Conservation (phyloP, 2,797 vertebrate genomes). For the Astyanax mexicanus region DNA sequence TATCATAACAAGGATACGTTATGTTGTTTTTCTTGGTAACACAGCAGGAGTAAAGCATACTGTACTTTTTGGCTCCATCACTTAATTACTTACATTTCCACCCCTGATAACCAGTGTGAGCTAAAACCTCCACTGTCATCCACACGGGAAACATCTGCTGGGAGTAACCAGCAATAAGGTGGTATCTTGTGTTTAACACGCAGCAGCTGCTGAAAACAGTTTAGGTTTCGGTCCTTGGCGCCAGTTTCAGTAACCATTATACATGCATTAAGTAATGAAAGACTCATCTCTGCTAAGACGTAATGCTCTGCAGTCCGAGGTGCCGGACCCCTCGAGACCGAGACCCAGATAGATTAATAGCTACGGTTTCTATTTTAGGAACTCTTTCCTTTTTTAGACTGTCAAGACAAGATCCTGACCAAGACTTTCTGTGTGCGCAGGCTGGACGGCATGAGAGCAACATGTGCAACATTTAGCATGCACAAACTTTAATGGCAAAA, state of each 20-base stretch:
- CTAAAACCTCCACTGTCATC: background rate
- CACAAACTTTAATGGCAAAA: no score
- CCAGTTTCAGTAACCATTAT: background rate
- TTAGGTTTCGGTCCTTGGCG: background rate
- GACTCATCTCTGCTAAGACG: background rate
- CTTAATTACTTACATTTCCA: no score
- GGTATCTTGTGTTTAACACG: background rate
- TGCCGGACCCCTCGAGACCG: background rate
- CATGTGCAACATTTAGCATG: background rate
- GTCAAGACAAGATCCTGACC: background rate
- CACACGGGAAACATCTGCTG: background rate
- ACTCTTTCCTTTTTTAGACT: background rate
- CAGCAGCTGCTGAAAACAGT: background rate
- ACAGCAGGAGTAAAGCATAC: no score
- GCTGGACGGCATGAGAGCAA: background rate
- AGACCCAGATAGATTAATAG: constrained; percentile 6
- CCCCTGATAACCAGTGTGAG: background rate
- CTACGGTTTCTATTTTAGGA: background rate
- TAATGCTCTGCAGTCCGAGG: background rate
- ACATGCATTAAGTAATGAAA: no score
- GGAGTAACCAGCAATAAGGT: background rate
- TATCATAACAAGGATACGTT: no score
- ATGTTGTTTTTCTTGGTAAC: no score
- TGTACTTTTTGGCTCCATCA: no score
- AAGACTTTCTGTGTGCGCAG: background rate